phyloP scores from a whole-genome alignment of 30 jellyfish, hydroid and myxozoan species.

The Aurelia sp. region DNA sequence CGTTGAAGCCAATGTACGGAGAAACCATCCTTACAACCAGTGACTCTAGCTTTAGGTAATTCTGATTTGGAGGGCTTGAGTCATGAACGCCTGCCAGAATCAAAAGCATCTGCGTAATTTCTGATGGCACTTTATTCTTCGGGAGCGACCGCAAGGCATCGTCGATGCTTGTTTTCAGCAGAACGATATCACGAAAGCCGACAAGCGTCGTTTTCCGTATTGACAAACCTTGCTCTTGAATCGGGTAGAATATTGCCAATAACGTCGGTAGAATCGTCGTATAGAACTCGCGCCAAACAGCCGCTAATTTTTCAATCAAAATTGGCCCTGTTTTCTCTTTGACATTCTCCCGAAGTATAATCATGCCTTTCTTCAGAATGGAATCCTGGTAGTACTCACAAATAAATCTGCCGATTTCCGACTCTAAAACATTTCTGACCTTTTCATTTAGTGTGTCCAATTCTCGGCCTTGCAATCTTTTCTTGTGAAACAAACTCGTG shows the following conservation, averaged over 20 bases:
- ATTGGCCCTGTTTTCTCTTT: conserved; percentile 86
- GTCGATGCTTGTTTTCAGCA: conserved; percentile 82
- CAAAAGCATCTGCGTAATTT: conserved; percentile 84
- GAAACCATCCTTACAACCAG: conserved; percentile 80
- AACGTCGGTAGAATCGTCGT: conserved; percentile 79
- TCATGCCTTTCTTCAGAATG: conserved; percentile 89
- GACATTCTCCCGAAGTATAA: conserved; percentile 75
- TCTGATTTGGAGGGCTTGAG: conserved; percentile 84
- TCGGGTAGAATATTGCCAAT: conserved; percentile 89
- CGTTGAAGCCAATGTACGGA: conserved; percentile 92
- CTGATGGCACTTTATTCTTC: conserved; percentile 73
- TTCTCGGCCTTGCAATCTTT: conserved; percentile 68
- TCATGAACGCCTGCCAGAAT: conserved; percentile 93
- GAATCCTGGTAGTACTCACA: conserved; percentile 87
- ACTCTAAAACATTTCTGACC: conserved; percentile 82
- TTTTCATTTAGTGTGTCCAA: conserved; percentile 83
- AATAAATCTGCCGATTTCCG: conserved; percentile 79
- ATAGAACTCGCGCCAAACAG: conserved; percentile 90
- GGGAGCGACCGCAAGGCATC: conserved; percentile 72
- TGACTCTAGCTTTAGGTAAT: conserved; percentile 83
- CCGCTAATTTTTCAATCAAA: conserved; percentile 70
- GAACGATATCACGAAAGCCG: conserved; percentile 92
- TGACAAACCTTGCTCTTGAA: conserved; percentile 86
- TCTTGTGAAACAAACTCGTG: conserved; percentile 80
- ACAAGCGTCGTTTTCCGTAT: conserved; percentile 83